Evolutionary conservation across 1,140 invertebrate species (phyloP).

Genomic region (Homarus americanus): DNA sequence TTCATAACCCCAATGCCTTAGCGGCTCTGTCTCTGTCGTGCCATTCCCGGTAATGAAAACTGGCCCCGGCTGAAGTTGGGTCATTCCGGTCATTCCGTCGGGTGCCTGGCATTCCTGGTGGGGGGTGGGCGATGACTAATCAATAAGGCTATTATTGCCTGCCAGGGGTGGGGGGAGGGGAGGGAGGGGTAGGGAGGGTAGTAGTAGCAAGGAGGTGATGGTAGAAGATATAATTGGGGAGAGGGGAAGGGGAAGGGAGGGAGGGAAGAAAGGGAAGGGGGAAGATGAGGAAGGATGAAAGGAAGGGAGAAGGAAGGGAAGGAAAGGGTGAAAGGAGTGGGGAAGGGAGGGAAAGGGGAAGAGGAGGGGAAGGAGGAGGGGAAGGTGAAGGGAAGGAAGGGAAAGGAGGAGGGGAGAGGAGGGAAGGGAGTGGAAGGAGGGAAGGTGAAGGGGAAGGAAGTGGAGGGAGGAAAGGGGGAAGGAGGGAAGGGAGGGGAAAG

Average conservation of each 20-base stretch:
- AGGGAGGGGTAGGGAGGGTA: background rate
- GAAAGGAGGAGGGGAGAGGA: too few relatives aligned
- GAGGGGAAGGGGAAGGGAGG: background rate
- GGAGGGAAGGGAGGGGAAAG: too few relatives aligned
- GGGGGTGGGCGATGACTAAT: conserved; percentile 28
- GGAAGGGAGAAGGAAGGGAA: too few relatives aligned
- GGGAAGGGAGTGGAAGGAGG: too few relatives aligned
- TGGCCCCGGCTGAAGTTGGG: conserved; percentile 38
- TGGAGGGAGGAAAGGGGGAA: too few relatives aligned
- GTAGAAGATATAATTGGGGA: background rate
- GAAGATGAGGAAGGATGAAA: background rate
- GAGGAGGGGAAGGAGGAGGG: too few relatives aligned
- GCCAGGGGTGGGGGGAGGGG: conserved; percentile 5
- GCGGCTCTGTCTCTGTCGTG: background rate
- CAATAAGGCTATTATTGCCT: conserved; percentile 34
- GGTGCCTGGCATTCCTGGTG: conserved; percentile 43
- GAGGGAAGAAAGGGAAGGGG: background rate
- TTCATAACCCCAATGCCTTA: conserved; percentile 4
- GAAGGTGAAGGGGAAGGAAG: too few relatives aligned
- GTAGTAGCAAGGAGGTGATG: background rate
- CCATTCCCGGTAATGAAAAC: conserved; percentile 37
- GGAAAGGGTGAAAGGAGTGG: too few relatives aligned
- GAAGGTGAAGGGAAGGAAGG: too few relatives aligned
- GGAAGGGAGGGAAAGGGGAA: too few relatives aligned
- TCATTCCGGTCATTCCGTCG: conserved; percentile 47